Evolutionary conservation across 1,140 invertebrate species (phyloP).

Genomic region (Oryctes rhinoceros): DNA sequence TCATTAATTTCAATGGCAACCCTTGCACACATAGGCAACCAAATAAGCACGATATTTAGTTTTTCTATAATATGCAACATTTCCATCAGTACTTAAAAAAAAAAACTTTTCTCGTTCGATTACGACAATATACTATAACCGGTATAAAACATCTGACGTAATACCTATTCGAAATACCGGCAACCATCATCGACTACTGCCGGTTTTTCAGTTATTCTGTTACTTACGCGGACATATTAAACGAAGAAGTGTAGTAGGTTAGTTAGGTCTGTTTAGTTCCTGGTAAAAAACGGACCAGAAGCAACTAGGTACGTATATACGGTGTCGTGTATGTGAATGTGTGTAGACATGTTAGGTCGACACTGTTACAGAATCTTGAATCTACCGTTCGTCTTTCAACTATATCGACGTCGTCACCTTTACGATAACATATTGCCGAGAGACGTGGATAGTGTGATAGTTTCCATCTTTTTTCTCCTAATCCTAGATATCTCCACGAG

Average conservation of each 20-base stretch:
- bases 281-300: constrained; percentile 7
- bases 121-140: not conserved
- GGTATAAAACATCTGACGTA: not conserved
- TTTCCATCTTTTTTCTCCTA: not conserved
- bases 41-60: no score
- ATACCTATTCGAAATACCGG: not conserved
- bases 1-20: no score
- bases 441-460: not conserved
- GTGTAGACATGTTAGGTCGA: not conserved
- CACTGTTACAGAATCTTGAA: constrained; percentile 14
- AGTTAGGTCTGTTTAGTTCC: constrained; percentile 9
- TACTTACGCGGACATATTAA: not conserved
- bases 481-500: not conserved
- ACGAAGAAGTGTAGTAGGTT: constrained; percentile 9
- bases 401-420: not conserved
- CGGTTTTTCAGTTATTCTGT: constrained; percentile 9
- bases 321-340: not conserved
- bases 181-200: not conserved
- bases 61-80: not conserved
- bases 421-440: not conserved
- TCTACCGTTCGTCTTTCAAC: not conserved
- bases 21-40: no score
- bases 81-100: not conserved
- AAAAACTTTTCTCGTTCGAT: not conserved
- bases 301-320: not conserved